Percentiles rank a stretch among this genome's conserved stretches.
These are phyloP conservation scores for Pachydiplax longipennis DNA, from an alignment of 2,888 invertebrate genomes.

Conservation along the genomic window DNA sequence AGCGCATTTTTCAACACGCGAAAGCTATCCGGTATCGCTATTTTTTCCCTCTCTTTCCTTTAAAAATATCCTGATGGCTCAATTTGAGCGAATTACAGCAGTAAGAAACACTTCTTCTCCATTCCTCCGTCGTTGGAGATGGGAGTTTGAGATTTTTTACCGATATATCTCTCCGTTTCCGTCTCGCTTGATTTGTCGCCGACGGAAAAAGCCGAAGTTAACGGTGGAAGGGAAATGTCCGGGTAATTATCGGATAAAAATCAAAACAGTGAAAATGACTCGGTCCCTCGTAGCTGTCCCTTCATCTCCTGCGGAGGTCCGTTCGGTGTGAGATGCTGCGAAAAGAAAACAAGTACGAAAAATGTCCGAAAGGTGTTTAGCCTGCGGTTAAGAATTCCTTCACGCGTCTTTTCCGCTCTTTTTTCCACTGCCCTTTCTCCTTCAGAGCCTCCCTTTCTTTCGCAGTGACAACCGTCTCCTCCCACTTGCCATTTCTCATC, in stretches of 20 bases:
- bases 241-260: neutral
- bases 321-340: neutral
- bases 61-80: too few relatives aligned
- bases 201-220: neutral
- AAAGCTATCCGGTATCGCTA: too few relatives aligned
- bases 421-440: neutral
- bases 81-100: too few relatives aligned
- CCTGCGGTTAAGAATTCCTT: conserved; percentile 38
- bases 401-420: conserved; percentile 9
- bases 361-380: neutral
- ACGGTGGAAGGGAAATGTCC: neutral
- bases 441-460: neutral
- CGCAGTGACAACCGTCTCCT: conserved; percentile 30
- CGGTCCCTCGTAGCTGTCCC: too few relatives aligned
- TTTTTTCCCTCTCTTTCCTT: too few relatives aligned
- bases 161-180: neutral
- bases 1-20: too few relatives aligned
- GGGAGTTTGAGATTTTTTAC: neutral
- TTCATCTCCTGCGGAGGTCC: neutral
- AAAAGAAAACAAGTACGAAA: neutral
- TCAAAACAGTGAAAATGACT: neutral
- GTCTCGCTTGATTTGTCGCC: too few relatives aligned
- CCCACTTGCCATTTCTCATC: neutral
- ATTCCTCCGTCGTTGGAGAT: neutral
- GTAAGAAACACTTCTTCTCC: too few relatives aligned